Base-by-base conservation (phyloP, 2,888 invertebrate genomes). In the Drosophila sordidula region DNA sequence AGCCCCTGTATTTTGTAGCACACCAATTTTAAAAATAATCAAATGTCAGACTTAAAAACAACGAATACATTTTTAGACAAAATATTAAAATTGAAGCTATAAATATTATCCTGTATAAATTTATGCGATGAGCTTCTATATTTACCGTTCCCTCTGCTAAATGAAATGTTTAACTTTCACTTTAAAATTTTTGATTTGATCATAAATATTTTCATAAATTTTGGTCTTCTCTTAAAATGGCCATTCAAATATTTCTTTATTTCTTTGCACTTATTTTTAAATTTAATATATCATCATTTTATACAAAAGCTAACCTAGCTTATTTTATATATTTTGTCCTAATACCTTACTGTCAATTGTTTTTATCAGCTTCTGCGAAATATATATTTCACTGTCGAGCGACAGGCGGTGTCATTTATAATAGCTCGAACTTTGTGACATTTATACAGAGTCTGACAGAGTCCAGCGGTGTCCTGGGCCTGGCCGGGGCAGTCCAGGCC, bases 351-450 rank as follows among this genome's bases (percentile, higher is more conserved):
- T 46, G 39, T 32, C 63, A 11, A 29, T 25, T 52, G 34, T 16
- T 36, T 44, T 57, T 14, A 42, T 38, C 52, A 29, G 18, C 4
- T 14, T 16, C 38, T 66, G 8, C 8, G 52, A 38, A 38, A 44
- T 34, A 38, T 26, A 52, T 72, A 61, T 57, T 64, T 68, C 57
- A 65, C 57, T 59, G 67, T 62, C 62, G 26, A 72, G 49, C 64
- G 65, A 65, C 74, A 67, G 64, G 67, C 68, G 49, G 68, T 81
- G 77, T 85, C 90, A 85, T 91, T 89, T 88, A 89, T 90, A 84
- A 90, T 80, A 70, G 74, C 71, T 63, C 61, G 77, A 87, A 84
- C 85, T 89, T 89, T 88, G 62, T 89, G 89, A 82, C 89, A 84
- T 83, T 82, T 80, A 78, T 82, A 75, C 73, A 66, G 63, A 63